A percentile compares a stretch with the other conserved stretches of the same genome.
Conservation (phyloP, 2,888 invertebrate genomes). For the Lycia hirtaria region DNA sequence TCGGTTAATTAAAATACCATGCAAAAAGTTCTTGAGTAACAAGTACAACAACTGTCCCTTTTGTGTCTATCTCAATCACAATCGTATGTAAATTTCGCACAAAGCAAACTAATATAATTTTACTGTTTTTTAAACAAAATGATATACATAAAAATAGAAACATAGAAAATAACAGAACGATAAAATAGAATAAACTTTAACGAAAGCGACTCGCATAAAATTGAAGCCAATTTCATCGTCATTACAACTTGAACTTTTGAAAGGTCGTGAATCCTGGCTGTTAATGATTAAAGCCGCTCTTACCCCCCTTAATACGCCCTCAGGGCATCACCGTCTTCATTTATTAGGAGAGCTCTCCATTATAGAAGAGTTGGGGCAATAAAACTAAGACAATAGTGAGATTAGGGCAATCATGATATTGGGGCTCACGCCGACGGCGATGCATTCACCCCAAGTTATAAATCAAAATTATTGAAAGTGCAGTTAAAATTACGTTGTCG, state of each 20-base stretch:
- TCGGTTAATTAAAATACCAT: too few species aligned
- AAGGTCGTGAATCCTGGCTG: neutral
- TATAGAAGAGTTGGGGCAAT: constrained; percentile 16
- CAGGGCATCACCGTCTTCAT: neutral
- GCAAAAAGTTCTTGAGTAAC: too few species aligned
- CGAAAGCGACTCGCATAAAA: neutral
- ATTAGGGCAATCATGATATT: constrained; percentile 25
- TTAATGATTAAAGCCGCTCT: constrained; percentile 5
- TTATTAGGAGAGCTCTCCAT: constrained; percentile 14
- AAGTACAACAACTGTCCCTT: too few species aligned
- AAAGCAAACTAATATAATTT: too few species aligned
- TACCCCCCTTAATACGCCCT: constrained; percentile 15
- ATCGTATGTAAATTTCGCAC: too few species aligned
- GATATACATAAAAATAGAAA: too few species aligned
- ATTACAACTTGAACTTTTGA: neutral
- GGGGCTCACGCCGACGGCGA: constrained; percentile 8
- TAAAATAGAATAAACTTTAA: too few species aligned
- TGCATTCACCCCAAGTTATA: neutral
- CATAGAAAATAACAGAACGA: too few species aligned
- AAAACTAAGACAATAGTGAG: constrained; percentile 28
- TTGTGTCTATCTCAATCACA: too few species aligned
- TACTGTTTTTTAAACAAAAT: too few species aligned
- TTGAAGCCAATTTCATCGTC: neutral
- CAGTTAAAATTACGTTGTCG: neutral
- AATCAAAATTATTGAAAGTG: constrained; percentile 19